Base-by-base conservation (phyloP, 2,888 invertebrate species). In the Parapristionchus giblindavisi region DNA sequence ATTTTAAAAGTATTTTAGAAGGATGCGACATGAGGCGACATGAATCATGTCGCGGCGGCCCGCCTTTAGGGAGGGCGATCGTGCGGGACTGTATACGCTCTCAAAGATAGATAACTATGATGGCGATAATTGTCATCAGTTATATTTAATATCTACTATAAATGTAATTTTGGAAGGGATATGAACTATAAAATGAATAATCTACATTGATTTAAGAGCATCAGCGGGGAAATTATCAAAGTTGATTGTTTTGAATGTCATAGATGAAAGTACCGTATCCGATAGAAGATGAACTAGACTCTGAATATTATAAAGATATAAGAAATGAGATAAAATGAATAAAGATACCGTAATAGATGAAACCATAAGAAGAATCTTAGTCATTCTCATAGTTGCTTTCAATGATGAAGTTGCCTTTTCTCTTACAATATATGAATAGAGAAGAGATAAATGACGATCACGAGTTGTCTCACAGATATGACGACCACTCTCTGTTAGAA, bases 321-420 rank as follows among this genome's bases (percentile, higher is more conserved):
- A 14, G 11, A 48, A 48, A 5, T 38, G 61, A 61, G 6, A 34
- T 24, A 1, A 48, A 14, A 48, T 48, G 48, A 17, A 17, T 48
- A 11, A 48, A 76, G 66, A 68, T 72, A 82, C 82, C 72, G 82
- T 83, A 68, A 83, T 77, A n/a, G 81, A 79, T 2, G 79, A 79
- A 21, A 83, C 54, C 79, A 83, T 80, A 11, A 83, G 78, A 76
- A 83, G 79, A 63, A 81, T 79, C 27, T 80, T 79, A 40, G 81
- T 80, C 34, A 83, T 77, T 48, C 81, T 71, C n/a, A 79, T 72
- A 14, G 82, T 83, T 8, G 82, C 82, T 38, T 75, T 66, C 27
- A 76, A 76, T 27, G 77, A 75, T 8, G 74, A 76, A 1, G 73
- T 21, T n/a, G 74, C 75, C 66, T 80, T 82, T 14, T 76, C 68